Percentiles rank a stretch among this genome's conserved stretches.
Evolutionary conservation across 2,888 invertebrate genomes (phyloP).

Genomic region (Brassicogethes aeneus): DNA sequence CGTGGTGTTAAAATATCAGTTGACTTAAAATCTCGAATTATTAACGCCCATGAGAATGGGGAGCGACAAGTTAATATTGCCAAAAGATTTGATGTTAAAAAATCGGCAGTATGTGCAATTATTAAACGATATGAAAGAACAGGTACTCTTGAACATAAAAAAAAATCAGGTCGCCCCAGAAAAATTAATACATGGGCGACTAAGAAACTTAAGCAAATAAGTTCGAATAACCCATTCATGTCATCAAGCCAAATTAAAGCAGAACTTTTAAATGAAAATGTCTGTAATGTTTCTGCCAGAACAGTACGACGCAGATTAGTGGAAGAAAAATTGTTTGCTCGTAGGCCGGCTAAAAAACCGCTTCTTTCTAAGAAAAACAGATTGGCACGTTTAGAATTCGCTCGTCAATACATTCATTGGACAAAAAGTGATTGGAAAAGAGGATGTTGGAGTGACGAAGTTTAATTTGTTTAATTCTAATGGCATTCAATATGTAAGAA

Average conservation of each 20-base stretch:
- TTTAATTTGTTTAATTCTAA: neutral
- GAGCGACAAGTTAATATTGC: neutral
- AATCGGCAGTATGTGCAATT: neutral
- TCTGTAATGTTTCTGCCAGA: neutral
- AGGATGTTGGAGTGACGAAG: too few species aligned
- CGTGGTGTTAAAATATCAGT: neutral
- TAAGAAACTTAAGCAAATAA: neutral
- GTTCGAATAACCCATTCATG: too few species aligned
- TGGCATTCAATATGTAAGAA: neutral
- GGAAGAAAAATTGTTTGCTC: neutral
- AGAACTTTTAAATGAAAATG: neutral
- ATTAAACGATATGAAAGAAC: neutral
- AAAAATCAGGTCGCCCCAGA: neutral
- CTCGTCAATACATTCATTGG: neutral
- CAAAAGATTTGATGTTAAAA: too few species aligned
- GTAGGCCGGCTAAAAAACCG: neutral
- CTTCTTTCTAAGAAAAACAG: neutral
- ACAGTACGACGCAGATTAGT: neutral
- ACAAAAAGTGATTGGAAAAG: neutral
- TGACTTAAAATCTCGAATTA: neutral
- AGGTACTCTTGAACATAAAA: too few species aligned
- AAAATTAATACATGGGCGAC: neutral
- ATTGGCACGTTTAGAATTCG: neutral
- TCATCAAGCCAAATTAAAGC: neutral
- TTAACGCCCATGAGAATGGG: neutral